phyloP scores from a whole-genome alignment of 2,888 invertebrate species.

The Bimastos eiseni region DNA sequence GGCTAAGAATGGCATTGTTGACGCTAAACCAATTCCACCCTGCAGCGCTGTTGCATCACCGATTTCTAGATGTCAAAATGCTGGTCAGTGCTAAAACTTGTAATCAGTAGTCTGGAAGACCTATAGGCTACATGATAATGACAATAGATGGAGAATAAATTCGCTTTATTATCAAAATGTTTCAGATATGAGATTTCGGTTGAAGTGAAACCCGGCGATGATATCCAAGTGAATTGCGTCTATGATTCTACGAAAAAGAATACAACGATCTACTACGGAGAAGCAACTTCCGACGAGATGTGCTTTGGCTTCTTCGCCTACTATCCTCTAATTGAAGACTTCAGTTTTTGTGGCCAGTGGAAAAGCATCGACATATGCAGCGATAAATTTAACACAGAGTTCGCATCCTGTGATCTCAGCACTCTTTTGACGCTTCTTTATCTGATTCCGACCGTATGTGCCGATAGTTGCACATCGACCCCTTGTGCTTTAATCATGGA shows the following conservation, averaged over 20 bases:
- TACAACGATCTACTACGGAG: slow-evolving; percentile 45
- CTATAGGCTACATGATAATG: neutral
- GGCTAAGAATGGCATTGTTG: too few species aligned
- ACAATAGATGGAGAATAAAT: neutral
- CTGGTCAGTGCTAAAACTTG: too few species aligned
- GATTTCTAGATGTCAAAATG: too few species aligned
- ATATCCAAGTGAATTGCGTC: slow-evolving; percentile 44
- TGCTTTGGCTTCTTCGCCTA: slow-evolving; percentile 49
- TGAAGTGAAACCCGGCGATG: slow-evolving; percentile 46
- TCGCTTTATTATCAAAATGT: neutral
- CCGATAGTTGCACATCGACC: neutral
- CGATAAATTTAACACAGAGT: neutral
- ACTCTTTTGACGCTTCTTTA: neutral
- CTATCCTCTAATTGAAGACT: slow-evolving; percentile 43
- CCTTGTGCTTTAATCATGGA: neutral
- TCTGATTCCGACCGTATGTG: neutral
- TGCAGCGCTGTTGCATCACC: neutral
- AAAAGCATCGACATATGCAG: neutral
- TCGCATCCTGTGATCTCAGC: neutral
- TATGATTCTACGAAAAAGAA: slow-evolving; percentile 42
- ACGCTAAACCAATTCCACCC: neutral
- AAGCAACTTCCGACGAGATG: slow-evolving; percentile 52
- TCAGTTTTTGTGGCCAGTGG: slow-evolving; percentile 6
- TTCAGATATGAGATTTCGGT: slow-evolving; percentile 44
- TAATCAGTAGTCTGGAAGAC: neutral